These are phyloP conservation scores for Erythrolamprus reginae DNA, from an alignment of 2,113 vertebrate genomes.

Conservation along the genomic window DNA sequence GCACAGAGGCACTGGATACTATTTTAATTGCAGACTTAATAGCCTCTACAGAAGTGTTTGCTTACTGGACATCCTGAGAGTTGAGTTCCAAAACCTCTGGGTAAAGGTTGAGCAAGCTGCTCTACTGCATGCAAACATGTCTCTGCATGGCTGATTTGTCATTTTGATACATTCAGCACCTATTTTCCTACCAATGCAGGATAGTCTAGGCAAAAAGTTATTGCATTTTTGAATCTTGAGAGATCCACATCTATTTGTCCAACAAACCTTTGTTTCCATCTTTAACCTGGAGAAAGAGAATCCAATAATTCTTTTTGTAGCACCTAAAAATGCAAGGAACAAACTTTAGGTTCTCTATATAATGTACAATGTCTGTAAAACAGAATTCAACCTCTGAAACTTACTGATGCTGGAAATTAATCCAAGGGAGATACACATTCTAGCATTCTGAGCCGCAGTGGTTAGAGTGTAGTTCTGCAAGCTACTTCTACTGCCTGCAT, in stretches of 20 bases:
- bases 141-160: neutral
- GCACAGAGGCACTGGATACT: neutral
- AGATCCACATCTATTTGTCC: constrained; percentile 83
- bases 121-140: neutral
- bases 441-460: no score
- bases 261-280: constrained; percentile 84
- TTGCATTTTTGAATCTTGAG: constrained; percentile 79
- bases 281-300: constrained; percentile 73
- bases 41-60: neutral
- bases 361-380: constrained; percentile 29
- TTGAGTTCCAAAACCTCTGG: neutral
- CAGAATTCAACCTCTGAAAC: constrained; percentile 30
- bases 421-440: neutral
- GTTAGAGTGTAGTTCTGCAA: no score
- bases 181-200: neutral
- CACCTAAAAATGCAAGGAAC: constrained; percentile 18
- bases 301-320: constrained; percentile 14
- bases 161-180: neutral
- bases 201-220: constrained; percentile 41
- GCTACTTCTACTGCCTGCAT: no score
- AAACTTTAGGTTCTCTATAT: constrained; percentile 35
- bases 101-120: neutral
- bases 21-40: neutral
- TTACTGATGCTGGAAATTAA: constrained; percentile 43
- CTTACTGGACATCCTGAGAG: neutral